Evolutionary conservation across 2,797 vertebrate species (phyloP), one percentile per base, ranked within the genome.

Genomic region (Tapera naevia): DNA sequence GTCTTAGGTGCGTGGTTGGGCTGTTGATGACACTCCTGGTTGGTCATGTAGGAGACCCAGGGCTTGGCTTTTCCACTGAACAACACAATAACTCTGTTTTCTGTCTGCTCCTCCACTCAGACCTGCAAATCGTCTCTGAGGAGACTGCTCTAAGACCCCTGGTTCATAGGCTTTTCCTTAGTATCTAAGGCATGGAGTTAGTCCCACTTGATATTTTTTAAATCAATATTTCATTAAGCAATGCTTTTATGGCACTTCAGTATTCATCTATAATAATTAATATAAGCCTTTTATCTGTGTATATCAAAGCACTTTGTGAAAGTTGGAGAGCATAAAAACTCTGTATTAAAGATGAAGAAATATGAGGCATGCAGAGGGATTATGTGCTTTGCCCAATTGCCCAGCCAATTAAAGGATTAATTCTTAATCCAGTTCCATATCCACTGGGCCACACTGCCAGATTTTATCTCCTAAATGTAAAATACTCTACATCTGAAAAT

Each of bases 141-240:
- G 58, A 89, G 56, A 21, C 58, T 1, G 2, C 43, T 72, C 71
- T 22, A 18, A 91, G 79, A 66, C 62, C 43, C 41, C 13, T 50
- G 11, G 46, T 93, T 94, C 75, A 92, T 45, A 88, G 53, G 30
- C 23, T 1, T 91, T 94, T 86, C 56, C 80, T 88, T 51, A 58
- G 6, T 78, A 83, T 75, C 75, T 56, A 58, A 91, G 91, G 76
- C n/a, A 15, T 82, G 58, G 62, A 79, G n/a, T 73, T 85, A 83
- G 75, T 86, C 79, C 56, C 83, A 57, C 43, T 93, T 93, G 85
- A 65, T 94, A 91, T 80, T 95, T 96, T 88, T 94, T 1, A 92
- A 95, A 96, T 96, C 89, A 92, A 48, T 97, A 94, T 94, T 95
- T 95, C 88, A 91, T 94, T 92, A 96, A 89, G 82, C 50, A 86